Percentiles rank a stretch among this genome's conserved stretches.
These are phyloP conservation scores for Junonia oenone DNA, from an alignment of 2,888 invertebrate species.

Conservation along the genomic window DNA sequence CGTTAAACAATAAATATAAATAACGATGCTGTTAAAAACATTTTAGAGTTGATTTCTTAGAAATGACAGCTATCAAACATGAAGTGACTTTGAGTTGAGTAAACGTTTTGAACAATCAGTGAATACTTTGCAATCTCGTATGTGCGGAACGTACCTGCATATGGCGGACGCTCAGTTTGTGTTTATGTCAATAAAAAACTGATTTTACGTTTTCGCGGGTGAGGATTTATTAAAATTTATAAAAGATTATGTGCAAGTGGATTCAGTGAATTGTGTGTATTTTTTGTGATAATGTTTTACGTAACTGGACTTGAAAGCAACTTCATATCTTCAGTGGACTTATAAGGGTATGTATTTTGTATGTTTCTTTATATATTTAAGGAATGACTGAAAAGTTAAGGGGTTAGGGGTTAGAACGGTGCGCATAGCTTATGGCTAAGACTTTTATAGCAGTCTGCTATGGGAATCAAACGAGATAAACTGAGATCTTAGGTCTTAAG, in stretches of 20 bases:
- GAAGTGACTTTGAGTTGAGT: slow-evolving; percentile 18
- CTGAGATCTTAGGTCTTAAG: slow-evolving; percentile 1
- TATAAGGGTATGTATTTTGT: slow-evolving; percentile 73
- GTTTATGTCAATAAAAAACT: slow-evolving; percentile 79
- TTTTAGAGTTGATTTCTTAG: slow-evolving; percentile 6
- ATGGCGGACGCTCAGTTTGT: slow-evolving; percentile 79
- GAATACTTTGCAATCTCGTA: slow-evolving; percentile 39
- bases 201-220: slow-evolving; percentile 76
- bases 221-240: slow-evolving; percentile 65
- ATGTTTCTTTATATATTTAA: slow-evolving; percentile 57
- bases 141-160: slow-evolving; percentile 72
- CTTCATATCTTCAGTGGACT: slow-evolving; percentile 60
- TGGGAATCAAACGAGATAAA: neutral
- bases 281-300: slow-evolving; percentile 72
- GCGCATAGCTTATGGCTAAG: neutral
- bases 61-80: slow-evolving; percentile 35
- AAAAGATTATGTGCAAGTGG: slow-evolving; percentile 66
- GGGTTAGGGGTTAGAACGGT: neutral
- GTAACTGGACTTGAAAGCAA: slow-evolving; percentile 63
- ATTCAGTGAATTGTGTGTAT: slow-evolving; percentile 66
- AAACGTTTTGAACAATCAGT: slow-evolving; percentile 31
- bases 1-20: neutral
- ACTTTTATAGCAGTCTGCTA: neutral
- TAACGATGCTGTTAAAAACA: neutral
- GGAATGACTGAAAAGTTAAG: slow-evolving; percentile 35